phyloP scores from a whole-genome alignment of 2,113 vertebrate species.

The Spilogale gracilis region DNA sequence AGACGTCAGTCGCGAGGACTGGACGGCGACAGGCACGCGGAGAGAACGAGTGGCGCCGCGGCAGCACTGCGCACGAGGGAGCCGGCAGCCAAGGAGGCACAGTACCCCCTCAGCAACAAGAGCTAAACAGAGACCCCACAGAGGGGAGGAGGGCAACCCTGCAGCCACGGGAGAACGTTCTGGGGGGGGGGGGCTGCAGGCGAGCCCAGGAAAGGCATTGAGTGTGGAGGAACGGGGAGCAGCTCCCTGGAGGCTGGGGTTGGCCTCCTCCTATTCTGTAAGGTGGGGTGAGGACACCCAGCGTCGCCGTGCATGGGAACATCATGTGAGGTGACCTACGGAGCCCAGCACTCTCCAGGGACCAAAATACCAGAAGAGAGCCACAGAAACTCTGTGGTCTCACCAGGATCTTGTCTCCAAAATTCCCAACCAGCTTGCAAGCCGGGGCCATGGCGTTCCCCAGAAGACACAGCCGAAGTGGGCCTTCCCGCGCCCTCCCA shows the following conservation, averaged over 20 bases:
- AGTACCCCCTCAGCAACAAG: accelerated
- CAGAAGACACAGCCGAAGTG: accelerated
- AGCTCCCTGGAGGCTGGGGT: neutral
- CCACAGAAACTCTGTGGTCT: neutral
- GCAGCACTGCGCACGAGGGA: neutral
- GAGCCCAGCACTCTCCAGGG: neutral
- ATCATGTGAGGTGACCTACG: accelerated
- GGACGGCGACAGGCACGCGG: accelerated
- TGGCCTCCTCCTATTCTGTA: neutral
- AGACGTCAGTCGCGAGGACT: too few species aligned
- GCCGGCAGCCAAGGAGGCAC: too few species aligned
- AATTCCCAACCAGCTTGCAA: neutral
- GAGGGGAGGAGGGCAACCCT: accelerated
- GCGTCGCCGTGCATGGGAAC: accelerated
- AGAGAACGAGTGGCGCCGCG: accelerated
- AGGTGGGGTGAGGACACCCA: too few species aligned
- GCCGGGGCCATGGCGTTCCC: accelerated
- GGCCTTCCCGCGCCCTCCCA: accelerated
- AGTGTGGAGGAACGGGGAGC: accelerated
- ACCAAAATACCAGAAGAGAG: too few species aligned
- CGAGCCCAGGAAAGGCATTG: accelerated
- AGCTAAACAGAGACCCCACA: neutral
- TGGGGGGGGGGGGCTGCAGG: neutral
- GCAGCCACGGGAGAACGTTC: neutral
- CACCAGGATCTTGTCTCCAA: neutral